Percentiles rank a stretch among this genome's conserved stretches.
Conservation (phyloP, 2,113 vertebrate species). For the Grammomys dolichurus region DNA sequence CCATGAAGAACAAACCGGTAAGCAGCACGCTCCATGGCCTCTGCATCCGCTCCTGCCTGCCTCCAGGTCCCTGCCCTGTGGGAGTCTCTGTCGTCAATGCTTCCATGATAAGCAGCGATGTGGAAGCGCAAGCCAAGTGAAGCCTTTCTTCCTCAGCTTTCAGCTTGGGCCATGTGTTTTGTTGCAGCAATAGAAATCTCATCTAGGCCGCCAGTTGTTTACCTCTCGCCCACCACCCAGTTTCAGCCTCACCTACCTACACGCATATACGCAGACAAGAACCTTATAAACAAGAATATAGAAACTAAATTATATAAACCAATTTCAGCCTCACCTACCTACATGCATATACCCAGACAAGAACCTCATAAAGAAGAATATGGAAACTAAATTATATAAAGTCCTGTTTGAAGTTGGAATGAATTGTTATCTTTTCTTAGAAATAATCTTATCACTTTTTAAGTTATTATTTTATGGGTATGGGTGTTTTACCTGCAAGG, state of each 20-base stretch:
- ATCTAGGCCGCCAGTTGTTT: no score
- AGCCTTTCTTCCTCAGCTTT: neutral
- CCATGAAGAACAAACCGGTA: neutral
- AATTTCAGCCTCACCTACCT: neutral
- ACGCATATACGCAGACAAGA: neutral
- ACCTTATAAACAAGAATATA: neutral
- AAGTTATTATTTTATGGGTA: neutral
- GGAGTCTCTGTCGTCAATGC: neutral
- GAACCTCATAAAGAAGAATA: neutral
- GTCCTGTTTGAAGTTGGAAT: neutral
- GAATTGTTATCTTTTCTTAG: conserved; percentile 43
- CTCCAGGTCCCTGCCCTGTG: neutral
- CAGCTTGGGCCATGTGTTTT: neutral
- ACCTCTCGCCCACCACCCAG: neutral
- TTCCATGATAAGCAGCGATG: neutral
- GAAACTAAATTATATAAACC: neutral
- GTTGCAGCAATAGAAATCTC: neutral
- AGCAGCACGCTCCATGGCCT: no score
- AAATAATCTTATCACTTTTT: neutral
- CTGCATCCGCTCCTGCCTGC: neutral
- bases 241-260: neutral
- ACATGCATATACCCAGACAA: neutral
- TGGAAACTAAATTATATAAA: neutral
- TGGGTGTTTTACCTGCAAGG: neutral
- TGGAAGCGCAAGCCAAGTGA: neutral